Percentiles rank a stretch among this genome's conserved stretches.
Conservation (phyloP, 2,888 invertebrate genomes). For the Ormyrus nitidulus region DNA sequence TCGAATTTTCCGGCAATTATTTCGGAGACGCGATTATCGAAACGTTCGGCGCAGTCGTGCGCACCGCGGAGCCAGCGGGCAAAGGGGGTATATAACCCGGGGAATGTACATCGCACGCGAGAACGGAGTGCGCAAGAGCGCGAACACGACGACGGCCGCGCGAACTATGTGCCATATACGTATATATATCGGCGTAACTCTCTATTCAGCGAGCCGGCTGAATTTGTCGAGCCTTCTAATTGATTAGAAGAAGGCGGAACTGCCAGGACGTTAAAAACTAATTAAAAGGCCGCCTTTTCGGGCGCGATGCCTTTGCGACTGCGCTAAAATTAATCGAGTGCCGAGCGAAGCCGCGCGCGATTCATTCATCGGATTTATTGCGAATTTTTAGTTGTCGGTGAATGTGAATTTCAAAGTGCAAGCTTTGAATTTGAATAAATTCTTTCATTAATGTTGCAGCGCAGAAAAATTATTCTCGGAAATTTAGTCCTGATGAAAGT, state of each 20-base stretch:
- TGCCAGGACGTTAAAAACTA: slow-evolving; percentile 46
- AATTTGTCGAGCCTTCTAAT: slow-evolving; percentile 28
- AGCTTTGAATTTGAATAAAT: too few species aligned
- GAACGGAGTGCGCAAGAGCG: neutral
- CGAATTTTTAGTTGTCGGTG: too few species aligned
- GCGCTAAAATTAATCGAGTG: too few species aligned
- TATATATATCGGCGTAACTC: neutral
- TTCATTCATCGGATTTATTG: too few species aligned
- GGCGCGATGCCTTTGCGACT: neutral
- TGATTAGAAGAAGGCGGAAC: slow-evolving; percentile 47
- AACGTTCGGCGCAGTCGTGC: slow-evolving; percentile 33
- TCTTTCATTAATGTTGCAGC: too few species aligned
- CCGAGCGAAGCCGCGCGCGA: too few species aligned
- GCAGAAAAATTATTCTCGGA: too few species aligned
- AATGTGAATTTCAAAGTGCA: too few species aligned
- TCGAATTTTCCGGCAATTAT: slow-evolving; percentile 57
- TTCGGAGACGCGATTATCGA: slow-evolving; percentile 49
- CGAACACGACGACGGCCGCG: neutral
- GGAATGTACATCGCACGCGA: neutral
- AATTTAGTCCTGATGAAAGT: too few species aligned
- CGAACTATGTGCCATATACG: too few species aligned
- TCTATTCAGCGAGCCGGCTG: slow-evolving; percentile 34
- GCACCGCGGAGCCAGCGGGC: slow-evolving; percentile 4
- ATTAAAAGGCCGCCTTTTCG: slow-evolving; percentile 23
- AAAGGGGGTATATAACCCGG: slow-evolving; percentile 19